Conservation (phyloP, 64 coral and sea anemone genomes). For the Dendrophyllia cribrosa region DNA sequence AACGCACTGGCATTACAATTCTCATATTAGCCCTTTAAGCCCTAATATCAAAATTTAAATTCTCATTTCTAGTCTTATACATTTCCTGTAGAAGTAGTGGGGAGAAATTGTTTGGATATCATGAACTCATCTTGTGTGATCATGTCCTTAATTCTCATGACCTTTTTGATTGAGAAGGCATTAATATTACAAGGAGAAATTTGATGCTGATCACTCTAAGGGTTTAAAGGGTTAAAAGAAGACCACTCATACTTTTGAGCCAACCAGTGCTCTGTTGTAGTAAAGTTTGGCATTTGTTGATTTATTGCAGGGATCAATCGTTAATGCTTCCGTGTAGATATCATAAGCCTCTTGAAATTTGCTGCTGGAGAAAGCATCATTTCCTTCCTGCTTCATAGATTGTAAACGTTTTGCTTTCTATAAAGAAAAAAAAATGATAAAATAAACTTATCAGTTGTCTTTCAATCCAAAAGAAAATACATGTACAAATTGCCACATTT, state of each 20-base stretch:
- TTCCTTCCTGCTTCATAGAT: slow-evolving; percentile 86
- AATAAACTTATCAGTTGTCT: background rate
- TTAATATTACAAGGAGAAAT: too few relatives aligned
- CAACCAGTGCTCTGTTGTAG: slow-evolving; percentile 94
- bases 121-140: too few relatives aligned
- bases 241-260: slow-evolving; percentile 60
- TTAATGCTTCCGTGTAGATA: slow-evolving; percentile 89
- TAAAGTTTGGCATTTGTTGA: slow-evolving; percentile 96
- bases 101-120: too few relatives aligned
- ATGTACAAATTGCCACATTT: background rate
- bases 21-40: too few relatives aligned
- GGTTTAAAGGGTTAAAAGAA: too few relatives aligned
- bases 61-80: too few relatives aligned
- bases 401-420: slow-evolving; percentile 97
- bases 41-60: too few relatives aligned
- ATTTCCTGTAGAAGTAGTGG: too few relatives aligned
- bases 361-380: slow-evolving; percentile 82
- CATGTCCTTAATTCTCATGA: too few relatives aligned
- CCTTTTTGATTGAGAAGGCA: too few relatives aligned
- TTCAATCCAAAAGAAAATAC: background rate
- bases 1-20: too few relatives aligned
- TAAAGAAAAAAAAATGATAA: background rate
- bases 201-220: too few relatives aligned
- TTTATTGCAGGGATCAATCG: slow-evolving; percentile 90
- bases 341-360: slow-evolving; percentile 86